A percentile compares a stretch with the other conserved stretches of the same genome.
These are phyloP conservation scores for Phoxinus dragarum DNA, from an alignment of 2,797 vertebrate genomes.

Conservation along the genomic window DNA sequence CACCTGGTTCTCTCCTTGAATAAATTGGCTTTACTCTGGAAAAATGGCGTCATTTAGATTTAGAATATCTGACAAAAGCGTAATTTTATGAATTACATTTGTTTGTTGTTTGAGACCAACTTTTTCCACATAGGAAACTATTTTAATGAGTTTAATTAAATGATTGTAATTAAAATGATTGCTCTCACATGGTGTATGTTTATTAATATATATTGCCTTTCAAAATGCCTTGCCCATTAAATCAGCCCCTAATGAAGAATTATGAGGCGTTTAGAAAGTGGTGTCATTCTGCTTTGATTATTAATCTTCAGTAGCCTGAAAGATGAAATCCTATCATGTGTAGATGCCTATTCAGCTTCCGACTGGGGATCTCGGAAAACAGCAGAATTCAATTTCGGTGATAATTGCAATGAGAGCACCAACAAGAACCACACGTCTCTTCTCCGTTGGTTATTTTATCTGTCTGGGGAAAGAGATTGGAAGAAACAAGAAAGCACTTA, in stretches of 20 bases:
- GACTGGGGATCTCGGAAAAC: slow-evolving; percentile 24
- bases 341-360: slow-evolving; percentile 21
- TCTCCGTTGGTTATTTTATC: slow-evolving; percentile 54
- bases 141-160: slow-evolving; percentile 9
- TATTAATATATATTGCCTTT: slow-evolving; percentile 32
- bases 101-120: background rate
- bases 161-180: slow-evolving; percentile 26
- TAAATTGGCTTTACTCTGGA: background rate
- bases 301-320: slow-evolving; percentile 48
- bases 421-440: slow-evolving; percentile 21
- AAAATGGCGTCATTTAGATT: background rate
- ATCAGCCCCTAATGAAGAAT: slow-evolving; percentile 36
- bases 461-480: slow-evolving; percentile 40
- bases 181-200: background rate
- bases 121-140: background rate
- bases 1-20: background rate
- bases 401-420: slow-evolving; percentile 50
- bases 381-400: slow-evolving; percentile 45
- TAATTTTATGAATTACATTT: background rate
- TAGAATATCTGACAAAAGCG: slow-evolving; percentile 16
- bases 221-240: slow-evolving; percentile 42
- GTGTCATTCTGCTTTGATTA: slow-evolving; percentile 32
- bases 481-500: slow-evolving; percentile 39
- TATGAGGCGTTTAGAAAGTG: slow-evolving; percentile 25
- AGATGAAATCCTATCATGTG: slow-evolving; percentile 30